Evolutionary conservation across 2,888 invertebrate species (phyloP).

Genomic region (Sinotaia quadrata): DNA sequence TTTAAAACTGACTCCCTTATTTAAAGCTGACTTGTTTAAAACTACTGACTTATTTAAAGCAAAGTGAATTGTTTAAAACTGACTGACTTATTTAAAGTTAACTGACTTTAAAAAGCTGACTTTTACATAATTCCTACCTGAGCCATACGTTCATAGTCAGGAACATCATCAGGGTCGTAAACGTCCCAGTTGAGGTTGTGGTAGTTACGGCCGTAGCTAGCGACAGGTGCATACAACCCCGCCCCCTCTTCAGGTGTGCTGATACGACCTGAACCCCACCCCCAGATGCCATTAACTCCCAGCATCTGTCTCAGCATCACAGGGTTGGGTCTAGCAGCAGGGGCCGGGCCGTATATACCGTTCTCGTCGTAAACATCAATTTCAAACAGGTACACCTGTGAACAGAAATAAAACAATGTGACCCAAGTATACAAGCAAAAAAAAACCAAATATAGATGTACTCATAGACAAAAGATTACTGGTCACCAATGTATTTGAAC

Average conservation of each 20-base stretch:
- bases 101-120: too few species aligned
- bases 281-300: constrained; percentile 60
- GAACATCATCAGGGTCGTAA: constrained; percentile 45
- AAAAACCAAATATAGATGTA: too few species aligned
- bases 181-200: constrained; percentile 58
- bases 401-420: too few species aligned
- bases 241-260: constrained; percentile 47
- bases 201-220: constrained; percentile 54
- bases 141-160: constrained; percentile 48
- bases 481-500: too few species aligned
- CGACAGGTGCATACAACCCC: constrained; percentile 43
- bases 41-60: too few species aligned
- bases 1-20: too few species aligned
- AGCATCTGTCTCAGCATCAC: constrained; percentile 42
- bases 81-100: too few species aligned
- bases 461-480: too few species aligned
- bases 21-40: too few species aligned
- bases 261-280: constrained; percentile 49
- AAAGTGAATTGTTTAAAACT: too few species aligned
- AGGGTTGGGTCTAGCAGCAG: constrained; percentile 36
- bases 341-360: constrained; percentile 14
- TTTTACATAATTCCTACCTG: too few species aligned
- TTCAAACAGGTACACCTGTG: constrained; percentile 24
- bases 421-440: too few species aligned
- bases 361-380: constrained; percentile 17